Evolutionary conservation across 2,888 invertebrate genomes (phyloP).

Genomic region (Chloroclysta siterata): DNA sequence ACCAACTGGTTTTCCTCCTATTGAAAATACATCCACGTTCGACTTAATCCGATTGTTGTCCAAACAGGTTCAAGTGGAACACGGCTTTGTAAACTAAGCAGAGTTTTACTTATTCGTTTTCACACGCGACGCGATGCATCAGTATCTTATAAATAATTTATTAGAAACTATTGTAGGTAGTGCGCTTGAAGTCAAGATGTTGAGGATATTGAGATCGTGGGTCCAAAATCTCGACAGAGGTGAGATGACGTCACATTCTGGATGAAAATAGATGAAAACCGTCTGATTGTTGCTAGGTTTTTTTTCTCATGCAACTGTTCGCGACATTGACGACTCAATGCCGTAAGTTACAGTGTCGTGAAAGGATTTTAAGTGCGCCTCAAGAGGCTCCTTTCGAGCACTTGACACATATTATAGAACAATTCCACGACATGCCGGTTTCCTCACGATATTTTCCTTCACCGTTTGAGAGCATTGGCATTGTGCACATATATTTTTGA

Average conservation of each 20-base stretch:
- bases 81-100: constrained; percentile 36
- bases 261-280: not conserved
- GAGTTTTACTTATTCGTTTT: constrained; percentile 24
- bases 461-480: too few species aligned
- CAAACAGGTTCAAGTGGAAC: constrained; percentile 31
- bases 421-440: too few species aligned
- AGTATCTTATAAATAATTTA: constrained; percentile 41
- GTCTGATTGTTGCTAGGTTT: too few species aligned
- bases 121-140: constrained; percentile 33
- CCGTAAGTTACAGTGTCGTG: too few species aligned
- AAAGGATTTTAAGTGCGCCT: too few species aligned
- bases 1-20: not conserved
- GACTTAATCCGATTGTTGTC: constrained; percentile 28
- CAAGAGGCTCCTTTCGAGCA: too few species aligned
- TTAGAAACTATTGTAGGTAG: constrained; percentile 15
- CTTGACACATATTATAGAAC: too few species aligned
- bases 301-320: too few species aligned
- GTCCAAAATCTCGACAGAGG: not conserved
- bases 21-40: constrained; percentile 28
- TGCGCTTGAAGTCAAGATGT: not conserved
- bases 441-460: too few species aligned
- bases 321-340: too few species aligned
- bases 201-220: not conserved
- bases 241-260: not conserved
- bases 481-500: too few species aligned